Evolutionary conservation across 2,113 vertebrate genomes (phyloP), one percentile per base, ranked within the genome.

Genomic region (Rostratula benghalensis): DNA sequence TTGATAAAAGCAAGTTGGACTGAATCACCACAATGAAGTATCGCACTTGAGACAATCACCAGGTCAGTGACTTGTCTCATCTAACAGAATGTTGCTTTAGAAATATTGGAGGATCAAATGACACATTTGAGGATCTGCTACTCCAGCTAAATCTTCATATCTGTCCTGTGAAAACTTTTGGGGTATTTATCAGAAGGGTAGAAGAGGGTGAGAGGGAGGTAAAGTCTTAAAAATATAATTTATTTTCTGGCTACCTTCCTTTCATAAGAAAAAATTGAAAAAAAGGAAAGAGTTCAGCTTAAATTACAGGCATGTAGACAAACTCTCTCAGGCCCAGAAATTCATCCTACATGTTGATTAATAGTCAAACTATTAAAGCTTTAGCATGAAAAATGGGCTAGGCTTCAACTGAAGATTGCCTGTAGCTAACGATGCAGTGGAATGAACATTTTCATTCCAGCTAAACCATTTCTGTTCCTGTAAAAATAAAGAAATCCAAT

Each of bases 401-500:
- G 45, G 39, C 80, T 95, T 91, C 78, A 90, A 64, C 39, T 92
- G 86, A 83, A 87, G 94, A 89, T 37, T 88, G 91, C 71, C 92
- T 94, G 80, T 94, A 91, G 75, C 86, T 90, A 88, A 97, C 83
- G 94, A 86, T 83, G 92, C 89, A 95, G 93, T 76, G 78, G 79
- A 95, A 96, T 93, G 85, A 89, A 74, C 64, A 28, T 84, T 90
- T 93, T 97, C 87, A 90, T 97, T 95, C 90, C 92, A 97, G 87
- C 64, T 60, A 91, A 96, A 89, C 87, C 89, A 90, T 94, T 94
- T 60, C 79, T 48, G 78, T 74, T 83, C 92, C 74, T 95, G 83
- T 94, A 82, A 95, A 95, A 95, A 93, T 89, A 96, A 96, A 91
- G 95, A 94, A 97, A 96, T 59, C 35, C 87, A 59, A 14, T 71